Conservation (phyloP, 2,888 invertebrate genomes). For the Hoplodrina blanda region DNA sequence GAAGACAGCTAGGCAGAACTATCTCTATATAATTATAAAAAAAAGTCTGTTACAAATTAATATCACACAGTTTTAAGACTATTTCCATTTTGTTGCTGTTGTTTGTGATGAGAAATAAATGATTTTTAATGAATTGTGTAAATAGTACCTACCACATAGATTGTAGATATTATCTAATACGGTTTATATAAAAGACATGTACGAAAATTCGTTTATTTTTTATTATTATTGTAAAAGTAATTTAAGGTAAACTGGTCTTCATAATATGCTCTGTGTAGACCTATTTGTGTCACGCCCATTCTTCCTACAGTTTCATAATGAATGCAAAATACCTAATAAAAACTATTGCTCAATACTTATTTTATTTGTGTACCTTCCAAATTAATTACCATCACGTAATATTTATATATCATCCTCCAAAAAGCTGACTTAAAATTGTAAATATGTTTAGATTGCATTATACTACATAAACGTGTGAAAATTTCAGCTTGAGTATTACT, state of each 20-base stretch:
- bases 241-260: slow-evolving; percentile 3
- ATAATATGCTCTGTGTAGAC: background rate
- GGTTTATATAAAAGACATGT: background rate
- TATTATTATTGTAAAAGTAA: background rate
- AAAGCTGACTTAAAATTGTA: background rate
- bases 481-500: slow-evolving; percentile 3
- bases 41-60: background rate
- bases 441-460: slow-evolving; percentile 1
- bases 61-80: background rate
- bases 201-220: background rate
- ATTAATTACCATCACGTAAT: slow-evolving; percentile 2
- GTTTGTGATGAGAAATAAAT: background rate
- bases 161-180: background rate
- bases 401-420: background rate
- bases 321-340: slow-evolving; percentile 6
- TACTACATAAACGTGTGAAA: background rate
- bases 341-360: slow-evolving; percentile 43
- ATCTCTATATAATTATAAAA: background rate
- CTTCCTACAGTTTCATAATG: slow-evolving; percentile 13
- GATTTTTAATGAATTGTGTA: background rate
- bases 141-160: background rate
- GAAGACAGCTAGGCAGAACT: background rate
- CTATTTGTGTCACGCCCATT: background rate
- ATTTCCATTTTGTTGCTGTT: background rate
- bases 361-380: slow-evolving; percentile 10